Percentiles rank a stretch among this genome's conserved stretches.
Evolutionary conservation across 2,888 invertebrate genomes (phyloP).

Genomic region (Luperina testacea): DNA sequence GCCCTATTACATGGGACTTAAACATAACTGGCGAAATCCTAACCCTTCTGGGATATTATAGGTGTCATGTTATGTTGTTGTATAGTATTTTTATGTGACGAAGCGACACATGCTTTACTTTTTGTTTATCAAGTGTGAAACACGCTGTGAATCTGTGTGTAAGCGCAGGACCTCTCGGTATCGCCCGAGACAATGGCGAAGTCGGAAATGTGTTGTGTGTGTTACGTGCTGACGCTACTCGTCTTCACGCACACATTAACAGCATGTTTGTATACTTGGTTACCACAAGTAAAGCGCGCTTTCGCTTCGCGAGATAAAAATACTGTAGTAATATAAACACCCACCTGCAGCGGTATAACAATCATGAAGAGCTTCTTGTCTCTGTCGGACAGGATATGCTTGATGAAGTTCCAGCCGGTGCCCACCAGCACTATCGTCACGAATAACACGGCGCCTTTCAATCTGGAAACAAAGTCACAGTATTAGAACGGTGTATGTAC

Average conservation of each 20-base stretch:
- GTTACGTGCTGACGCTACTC: neutral
- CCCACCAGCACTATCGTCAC: slow-evolving; percentile 99
- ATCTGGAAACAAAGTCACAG: slow-evolving; percentile 81
- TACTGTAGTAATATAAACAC: neutral
- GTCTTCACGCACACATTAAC: neutral
- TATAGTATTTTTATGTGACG: neutral
- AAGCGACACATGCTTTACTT: neutral
- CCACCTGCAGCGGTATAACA: slow-evolving; percentile 96
- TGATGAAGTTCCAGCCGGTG: slow-evolving; percentile 99
- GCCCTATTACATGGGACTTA: neutral
- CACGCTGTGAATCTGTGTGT: neutral
- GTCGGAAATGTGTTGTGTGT: neutral
- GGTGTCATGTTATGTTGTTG: too few species aligned
- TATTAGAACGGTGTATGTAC: neutral
- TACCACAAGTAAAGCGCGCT: neutral
- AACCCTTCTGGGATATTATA: too few species aligned
- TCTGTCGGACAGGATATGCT: slow-evolving; percentile 98
- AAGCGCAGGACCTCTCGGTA: neutral
- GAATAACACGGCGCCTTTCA: slow-evolving; percentile 97
- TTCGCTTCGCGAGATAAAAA: neutral
- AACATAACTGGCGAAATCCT: neutral
- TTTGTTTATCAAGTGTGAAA: neutral
- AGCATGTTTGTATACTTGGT: neutral
- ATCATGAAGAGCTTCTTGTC: slow-evolving; percentile 99
- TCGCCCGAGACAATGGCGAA: neutral